Percentiles rank a stretch among this genome's conserved stretches.
phyloP scores from a whole-genome alignment of 1,140 invertebrate genomes.

The Drosophila sulfurigaster region DNA sequence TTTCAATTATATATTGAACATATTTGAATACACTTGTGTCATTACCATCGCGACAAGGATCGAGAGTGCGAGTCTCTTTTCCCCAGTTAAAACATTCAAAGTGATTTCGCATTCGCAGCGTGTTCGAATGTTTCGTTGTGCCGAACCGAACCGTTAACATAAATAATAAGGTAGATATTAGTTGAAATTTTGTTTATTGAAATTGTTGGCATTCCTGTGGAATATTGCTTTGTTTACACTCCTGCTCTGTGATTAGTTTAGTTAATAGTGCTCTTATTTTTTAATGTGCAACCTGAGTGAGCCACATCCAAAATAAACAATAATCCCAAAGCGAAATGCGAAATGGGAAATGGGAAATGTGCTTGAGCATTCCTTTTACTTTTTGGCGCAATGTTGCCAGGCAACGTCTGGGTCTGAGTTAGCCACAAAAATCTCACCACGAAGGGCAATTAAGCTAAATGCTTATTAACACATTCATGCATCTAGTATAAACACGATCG shows the following conservation, averaged over 20 bases:
- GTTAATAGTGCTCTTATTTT: conserved; percentile 60
- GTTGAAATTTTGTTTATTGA: conserved; percentile 27
- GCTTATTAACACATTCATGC: conserved; percentile 50
- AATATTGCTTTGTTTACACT: conserved; percentile 67
- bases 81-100: not conserved
- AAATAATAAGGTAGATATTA: not conserved
- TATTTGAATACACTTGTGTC: not conserved
- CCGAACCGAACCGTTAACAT: conserved; percentile 12
- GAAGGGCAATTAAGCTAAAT: conserved; percentile 49
- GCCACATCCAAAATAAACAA: conserved; percentile 77
- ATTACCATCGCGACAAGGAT: conserved; percentile 33
- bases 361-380: conserved; percentile 36
- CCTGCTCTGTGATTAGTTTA: conserved; percentile 55
- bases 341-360: conserved; percentile 11
- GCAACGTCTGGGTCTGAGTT: not conserved
- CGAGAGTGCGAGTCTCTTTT: conserved; percentile 2
- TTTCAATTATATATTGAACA: conserved; percentile 3
- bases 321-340: conserved; percentile 21
- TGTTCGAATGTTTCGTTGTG: conserved; percentile 3
- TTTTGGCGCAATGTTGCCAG: conserved; percentile 13
- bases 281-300: conserved; percentile 76
- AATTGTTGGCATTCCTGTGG: conserved; percentile 51
- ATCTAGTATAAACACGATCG: conserved; percentile 37
- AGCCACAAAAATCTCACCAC: conserved; percentile 23
- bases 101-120: conserved; percentile 1